Evolutionary conservation across 2,888 invertebrate genomes (phyloP).

Genomic region (Nemotelus pantherinus): DNA sequence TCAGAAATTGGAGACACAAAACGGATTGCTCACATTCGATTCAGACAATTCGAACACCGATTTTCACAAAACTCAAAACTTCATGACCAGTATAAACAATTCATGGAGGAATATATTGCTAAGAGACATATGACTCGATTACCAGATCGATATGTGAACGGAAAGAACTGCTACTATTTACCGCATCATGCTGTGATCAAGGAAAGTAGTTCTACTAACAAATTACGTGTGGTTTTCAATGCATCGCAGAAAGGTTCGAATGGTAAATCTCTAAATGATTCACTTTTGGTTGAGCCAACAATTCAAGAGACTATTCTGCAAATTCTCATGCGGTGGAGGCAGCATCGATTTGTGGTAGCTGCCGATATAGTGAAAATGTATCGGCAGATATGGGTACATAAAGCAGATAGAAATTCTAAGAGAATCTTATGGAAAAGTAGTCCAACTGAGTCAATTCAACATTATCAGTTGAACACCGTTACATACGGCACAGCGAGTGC

Average conservation of each 20-base stretch:
- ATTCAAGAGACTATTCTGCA: constrained; percentile 8
- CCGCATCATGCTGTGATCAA: constrained; percentile 22
- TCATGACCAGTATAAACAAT: constrained; percentile 38
- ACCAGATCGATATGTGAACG: not conserved
- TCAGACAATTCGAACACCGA: not conserved
- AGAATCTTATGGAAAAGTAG: too few relatives aligned
- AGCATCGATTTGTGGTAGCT: not conserved
- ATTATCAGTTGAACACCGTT: too few relatives aligned
- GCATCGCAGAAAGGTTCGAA: not conserved
- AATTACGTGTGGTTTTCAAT: constrained; percentile 22
- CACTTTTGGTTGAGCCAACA: constrained; percentile 10
- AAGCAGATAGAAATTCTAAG: not conserved
- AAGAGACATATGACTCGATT: not conserved
- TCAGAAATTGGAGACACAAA: too few relatives aligned
- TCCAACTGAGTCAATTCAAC: too few relatives aligned
- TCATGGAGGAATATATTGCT: constrained; percentile 51
- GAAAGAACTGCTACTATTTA: not conserved
- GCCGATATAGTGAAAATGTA: constrained; percentile 27
- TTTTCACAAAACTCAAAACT: not conserved
- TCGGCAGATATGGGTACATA: constrained; percentile 9
- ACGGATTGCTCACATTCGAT: too few relatives aligned
- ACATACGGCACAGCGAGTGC: too few relatives aligned
- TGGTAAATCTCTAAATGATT: constrained; percentile 18
- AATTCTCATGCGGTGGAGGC: not conserved
- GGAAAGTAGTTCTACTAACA: not conserved